Evolutionary conservation across 2,888 invertebrate species (phyloP).

Genomic region (Drosophila borborema): DNA sequence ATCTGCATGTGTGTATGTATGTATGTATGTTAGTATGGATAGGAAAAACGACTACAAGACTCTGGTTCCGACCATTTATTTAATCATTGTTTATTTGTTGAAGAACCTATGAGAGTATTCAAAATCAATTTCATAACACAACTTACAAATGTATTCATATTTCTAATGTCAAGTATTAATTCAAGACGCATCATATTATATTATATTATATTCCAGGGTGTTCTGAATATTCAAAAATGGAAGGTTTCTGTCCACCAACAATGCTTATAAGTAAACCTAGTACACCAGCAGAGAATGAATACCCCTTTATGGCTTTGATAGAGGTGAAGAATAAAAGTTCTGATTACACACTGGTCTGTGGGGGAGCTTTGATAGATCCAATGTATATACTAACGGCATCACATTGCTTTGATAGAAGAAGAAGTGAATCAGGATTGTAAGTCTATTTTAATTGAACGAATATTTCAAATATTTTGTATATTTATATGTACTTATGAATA

Average conservation of each 20-base stretch:
- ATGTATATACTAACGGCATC: constrained; percentile 43
- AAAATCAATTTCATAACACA: too few relatives aligned
- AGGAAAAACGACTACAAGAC: too few relatives aligned
- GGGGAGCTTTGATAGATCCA: constrained; percentile 37
- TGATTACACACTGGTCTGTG: constrained; percentile 3
- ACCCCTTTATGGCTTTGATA: constrained; percentile 35
- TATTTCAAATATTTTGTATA: background rate
- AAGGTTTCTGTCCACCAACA: background rate
- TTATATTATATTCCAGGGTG: constrained; percentile 27
- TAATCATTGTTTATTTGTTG: too few relatives aligned
- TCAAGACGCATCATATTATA: too few relatives aligned
- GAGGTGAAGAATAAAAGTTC: background rate
- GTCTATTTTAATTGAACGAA: background rate
- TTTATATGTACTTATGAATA: background rate
- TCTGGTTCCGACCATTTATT: too few relatives aligned
- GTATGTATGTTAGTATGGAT: too few relatives aligned
- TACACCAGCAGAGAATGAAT: background rate
- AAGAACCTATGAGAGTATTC: too few relatives aligned
- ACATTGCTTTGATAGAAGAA: constrained; percentile 23
- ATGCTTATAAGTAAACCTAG: background rate
- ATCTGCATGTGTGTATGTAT: too few relatives aligned
- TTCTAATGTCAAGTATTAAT: too few relatives aligned
- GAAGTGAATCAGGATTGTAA: background rate
- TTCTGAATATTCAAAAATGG: background rate
- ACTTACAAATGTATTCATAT: too few relatives aligned